phyloP scores from a whole-genome alignment of 1,140 invertebrate species.

The Conus ventricosus region DNA sequence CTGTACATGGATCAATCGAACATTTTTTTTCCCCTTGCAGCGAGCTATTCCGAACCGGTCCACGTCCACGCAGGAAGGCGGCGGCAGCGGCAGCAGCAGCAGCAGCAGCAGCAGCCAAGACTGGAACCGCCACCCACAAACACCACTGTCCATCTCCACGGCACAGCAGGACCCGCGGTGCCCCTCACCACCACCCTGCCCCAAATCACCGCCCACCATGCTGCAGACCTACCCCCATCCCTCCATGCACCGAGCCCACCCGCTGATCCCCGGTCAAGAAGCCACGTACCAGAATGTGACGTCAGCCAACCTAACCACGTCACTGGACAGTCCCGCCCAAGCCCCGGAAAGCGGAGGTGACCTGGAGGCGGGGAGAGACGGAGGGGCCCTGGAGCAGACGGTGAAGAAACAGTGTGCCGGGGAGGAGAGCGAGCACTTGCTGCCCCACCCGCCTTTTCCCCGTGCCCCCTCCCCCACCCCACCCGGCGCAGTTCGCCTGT shows the following conservation, averaged over 20 bases:
- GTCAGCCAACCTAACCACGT: background rate
- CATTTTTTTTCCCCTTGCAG: constrained; percentile 36
- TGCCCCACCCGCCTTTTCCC: background rate
- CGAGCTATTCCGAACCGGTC: constrained; percentile 61
- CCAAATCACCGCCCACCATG: no score
- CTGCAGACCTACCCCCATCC: background rate
- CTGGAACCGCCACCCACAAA: background rate
- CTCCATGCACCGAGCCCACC: background rate
- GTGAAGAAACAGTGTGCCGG: background rate
- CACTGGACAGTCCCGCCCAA: background rate
- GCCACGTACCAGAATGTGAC: constrained; percentile 25
- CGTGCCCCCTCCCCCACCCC: background rate
- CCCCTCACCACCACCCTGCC: background rate
- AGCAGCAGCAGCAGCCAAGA: background rate
- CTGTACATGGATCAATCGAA: no score
- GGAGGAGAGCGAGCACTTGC: constrained; percentile 25
- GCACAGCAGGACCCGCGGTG: background rate
- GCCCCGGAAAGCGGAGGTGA: background rate
- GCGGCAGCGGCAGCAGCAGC: constrained; percentile 20
- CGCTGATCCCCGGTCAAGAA: background rate
- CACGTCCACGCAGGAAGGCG: constrained; percentile 48
- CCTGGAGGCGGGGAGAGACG: background rate
- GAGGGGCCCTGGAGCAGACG: background rate
- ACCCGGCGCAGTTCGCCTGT: background rate
- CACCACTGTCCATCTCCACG: background rate